Percentiles rank a stretch among this genome's conserved stretches.
These are phyloP conservation scores for Gasterosteus aculeatus DNA, from an alignment of 2,113 vertebrate genomes.

Conservation along the genomic window DNA sequence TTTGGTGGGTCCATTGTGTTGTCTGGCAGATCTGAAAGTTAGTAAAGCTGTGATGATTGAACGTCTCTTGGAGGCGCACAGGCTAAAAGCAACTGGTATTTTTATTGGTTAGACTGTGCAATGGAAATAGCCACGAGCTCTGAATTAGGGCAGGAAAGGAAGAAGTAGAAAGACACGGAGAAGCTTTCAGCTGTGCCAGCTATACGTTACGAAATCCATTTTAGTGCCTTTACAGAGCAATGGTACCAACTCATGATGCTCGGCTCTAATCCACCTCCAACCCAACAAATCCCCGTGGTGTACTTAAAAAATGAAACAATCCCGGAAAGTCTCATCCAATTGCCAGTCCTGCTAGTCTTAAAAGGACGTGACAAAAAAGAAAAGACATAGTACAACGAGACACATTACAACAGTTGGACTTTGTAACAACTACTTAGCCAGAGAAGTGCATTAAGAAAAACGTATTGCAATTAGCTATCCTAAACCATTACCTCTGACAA, in stretches of 20 bases:
- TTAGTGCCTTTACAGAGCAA: constrained; percentile 49
- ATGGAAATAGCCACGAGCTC: constrained; percentile 73
- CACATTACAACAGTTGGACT: constrained; percentile 46
- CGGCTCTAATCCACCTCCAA: constrained; percentile 52
- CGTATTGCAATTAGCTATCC: constrained; percentile 45
- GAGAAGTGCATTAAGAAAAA: constrained; percentile 57
- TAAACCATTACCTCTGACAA: constrained; percentile 58
- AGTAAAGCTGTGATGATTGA: constrained; percentile 73
- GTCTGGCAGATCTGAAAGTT: constrained; percentile 71
- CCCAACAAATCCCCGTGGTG: constrained; percentile 43
- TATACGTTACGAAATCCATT: constrained; percentile 45
- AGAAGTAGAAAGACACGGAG: constrained; percentile 37
- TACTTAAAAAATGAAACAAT: constrained; percentile 55
- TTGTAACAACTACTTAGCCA: constrained; percentile 46
- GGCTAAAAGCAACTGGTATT: constrained; percentile 77
- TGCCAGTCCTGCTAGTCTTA: constrained; percentile 43
- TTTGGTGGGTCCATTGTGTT: constrained; percentile 70
- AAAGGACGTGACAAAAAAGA: constrained; percentile 53
- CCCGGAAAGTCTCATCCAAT: constrained; percentile 46
- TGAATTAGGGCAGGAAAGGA: constrained; percentile 48
- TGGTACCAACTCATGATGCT: constrained; percentile 44
- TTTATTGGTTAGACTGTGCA: constrained; percentile 73
- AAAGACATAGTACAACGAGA: too few relatives aligned
- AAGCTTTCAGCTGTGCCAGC: constrained; percentile 41
- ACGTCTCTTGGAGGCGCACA: constrained; percentile 62